phyloP scores from a whole-genome alignment of 2,113 vertebrate species.

The Callorhinus ursinus region DNA sequence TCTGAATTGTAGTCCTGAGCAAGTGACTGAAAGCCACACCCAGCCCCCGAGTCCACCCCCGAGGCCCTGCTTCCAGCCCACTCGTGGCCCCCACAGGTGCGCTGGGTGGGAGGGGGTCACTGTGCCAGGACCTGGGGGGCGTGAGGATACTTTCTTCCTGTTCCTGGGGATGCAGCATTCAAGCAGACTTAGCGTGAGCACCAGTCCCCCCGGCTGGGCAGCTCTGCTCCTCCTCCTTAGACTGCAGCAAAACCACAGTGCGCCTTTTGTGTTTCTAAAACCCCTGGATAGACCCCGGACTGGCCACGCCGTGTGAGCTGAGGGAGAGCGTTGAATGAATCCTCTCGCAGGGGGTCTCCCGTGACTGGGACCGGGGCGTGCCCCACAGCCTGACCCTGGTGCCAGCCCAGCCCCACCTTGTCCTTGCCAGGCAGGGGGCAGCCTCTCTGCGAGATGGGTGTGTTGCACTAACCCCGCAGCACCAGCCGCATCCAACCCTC shows the following conservation, averaged over 20 bases:
- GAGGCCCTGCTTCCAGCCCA: not conserved
- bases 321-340: too few species aligned
- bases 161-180: not conserved
- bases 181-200: not conserved
- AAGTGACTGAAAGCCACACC: not conserved
- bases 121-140: fast-evolving
- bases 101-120: fast-evolving
- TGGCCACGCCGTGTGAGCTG: fast-evolving
- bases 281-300: fast-evolving
- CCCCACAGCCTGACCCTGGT: fast-evolving
- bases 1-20: not conserved
- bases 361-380: fast-evolving
- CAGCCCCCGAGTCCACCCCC: too few species aligned
- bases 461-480: not conserved
- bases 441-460: not conserved
- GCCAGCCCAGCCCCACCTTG: not conserved
- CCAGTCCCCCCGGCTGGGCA: fast-evolving
- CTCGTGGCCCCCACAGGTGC: fast-evolving
- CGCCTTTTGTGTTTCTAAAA: not conserved
- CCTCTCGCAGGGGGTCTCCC: too few species aligned
- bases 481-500: fast-evolving
- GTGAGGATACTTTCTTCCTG: not conserved
- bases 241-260: fast-evolving
- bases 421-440: fast-evolving
- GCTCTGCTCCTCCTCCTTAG: not conserved